Percentiles rank a stretch among this genome's conserved stretches.
Evolutionary conservation across 2,113 vertebrate species (phyloP).

Genomic region (Actenoides lindsayi): DNA sequence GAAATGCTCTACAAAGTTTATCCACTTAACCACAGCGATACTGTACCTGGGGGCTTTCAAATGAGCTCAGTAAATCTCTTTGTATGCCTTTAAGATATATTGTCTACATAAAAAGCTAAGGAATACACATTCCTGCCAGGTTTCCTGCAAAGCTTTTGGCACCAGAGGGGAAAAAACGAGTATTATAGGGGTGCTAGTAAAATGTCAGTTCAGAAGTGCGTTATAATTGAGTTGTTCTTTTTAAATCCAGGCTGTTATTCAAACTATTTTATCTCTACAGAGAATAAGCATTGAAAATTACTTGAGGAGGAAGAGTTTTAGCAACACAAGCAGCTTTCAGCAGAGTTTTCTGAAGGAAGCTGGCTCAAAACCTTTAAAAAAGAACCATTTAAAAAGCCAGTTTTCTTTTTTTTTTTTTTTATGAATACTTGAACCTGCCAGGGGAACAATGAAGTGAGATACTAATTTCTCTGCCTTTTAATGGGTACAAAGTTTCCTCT

Average conservation of each 20-base stretch:
- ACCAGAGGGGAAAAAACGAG: neutral
- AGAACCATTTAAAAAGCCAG: neutral
- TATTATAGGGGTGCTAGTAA: neutral
- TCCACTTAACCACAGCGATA: neutral
- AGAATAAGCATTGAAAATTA: neutral
- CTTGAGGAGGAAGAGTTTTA: neutral
- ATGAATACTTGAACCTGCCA: neutral
- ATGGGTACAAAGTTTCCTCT: neutral
- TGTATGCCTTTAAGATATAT: neutral
- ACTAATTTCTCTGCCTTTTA: neutral
- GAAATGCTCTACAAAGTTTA: neutral
- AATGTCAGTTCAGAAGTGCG: neutral
- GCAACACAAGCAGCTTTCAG: neutral
- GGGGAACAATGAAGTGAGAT: neutral
- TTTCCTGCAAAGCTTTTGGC: neutral
- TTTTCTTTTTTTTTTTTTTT: neutral
- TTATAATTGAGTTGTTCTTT: neutral
- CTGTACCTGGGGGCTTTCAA: neutral
- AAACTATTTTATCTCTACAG: neutral
- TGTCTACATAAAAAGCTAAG: neutral
- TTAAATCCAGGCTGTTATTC: neutral
- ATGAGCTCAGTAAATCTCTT: neutral
- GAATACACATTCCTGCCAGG: neutral
- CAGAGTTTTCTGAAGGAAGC: neutral
- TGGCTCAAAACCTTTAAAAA: neutral